These are phyloP conservation scores for Holacanthella duospinosa DNA, from an alignment of 2,888 invertebrate genomes.

Conservation along the genomic window DNA sequence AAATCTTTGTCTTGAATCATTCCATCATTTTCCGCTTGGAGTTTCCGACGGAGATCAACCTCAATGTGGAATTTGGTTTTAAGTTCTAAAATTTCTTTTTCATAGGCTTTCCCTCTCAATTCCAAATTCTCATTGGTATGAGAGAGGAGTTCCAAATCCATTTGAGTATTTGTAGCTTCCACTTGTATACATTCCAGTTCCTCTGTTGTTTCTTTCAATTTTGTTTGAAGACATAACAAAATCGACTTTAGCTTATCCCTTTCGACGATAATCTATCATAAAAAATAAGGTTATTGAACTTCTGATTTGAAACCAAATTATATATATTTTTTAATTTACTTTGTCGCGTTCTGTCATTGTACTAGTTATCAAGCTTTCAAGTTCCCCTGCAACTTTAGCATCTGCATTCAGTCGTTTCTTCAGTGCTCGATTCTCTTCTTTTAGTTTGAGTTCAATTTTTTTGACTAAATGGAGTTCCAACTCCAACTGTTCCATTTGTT, in stretches of 20 bases:
- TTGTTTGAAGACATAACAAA: slow-evolving; percentile 22
- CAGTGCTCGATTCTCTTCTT: slow-evolving; percentile 26
- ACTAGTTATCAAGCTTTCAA: slow-evolving; percentile 26
- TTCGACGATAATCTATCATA: slow-evolving; percentile 25
- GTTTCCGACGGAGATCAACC: slow-evolving; percentile 17
- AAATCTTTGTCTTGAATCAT: not conserved
- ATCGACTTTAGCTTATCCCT: slow-evolving; percentile 23
- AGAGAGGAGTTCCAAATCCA: slow-evolving; percentile 25
- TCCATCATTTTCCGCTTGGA: not conserved
- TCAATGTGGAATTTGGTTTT: slow-evolving; percentile 23
- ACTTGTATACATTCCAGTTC: slow-evolving; percentile 23
- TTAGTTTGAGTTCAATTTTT: slow-evolving; percentile 31
- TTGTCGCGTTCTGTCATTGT: slow-evolving; percentile 25
- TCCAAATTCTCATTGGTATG: slow-evolving; percentile 27
- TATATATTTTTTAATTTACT: slow-evolving; percentile 15
- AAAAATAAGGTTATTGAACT: not conserved
- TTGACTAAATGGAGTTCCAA: slow-evolving; percentile 29
- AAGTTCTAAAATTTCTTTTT: slow-evolving; percentile 26
- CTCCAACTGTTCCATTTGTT: slow-evolving; percentile 31
- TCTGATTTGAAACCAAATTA: no score
- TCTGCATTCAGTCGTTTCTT: slow-evolving; percentile 28
- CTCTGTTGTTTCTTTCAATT: slow-evolving; percentile 25
- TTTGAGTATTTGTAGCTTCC: slow-evolving; percentile 18
- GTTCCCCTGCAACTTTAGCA: slow-evolving; percentile 24
- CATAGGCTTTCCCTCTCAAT: slow-evolving; percentile 17